Base-by-base conservation (phyloP, 2,113 vertebrate species). In the Oenanthe melanoleuca region DNA sequence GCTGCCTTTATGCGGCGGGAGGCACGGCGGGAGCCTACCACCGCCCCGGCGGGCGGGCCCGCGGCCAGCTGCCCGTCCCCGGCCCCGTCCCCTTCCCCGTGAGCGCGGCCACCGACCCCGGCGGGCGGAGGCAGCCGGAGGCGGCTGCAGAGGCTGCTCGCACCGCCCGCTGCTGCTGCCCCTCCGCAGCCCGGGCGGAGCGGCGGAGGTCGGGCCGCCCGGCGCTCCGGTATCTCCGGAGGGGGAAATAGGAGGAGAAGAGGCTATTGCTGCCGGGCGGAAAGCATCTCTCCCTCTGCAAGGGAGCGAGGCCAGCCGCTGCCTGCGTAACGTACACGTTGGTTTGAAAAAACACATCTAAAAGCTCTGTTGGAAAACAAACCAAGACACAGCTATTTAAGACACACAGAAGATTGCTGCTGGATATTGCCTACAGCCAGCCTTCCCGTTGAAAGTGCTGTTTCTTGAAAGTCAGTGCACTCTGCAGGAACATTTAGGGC, bases 141-240 rank as follows among this genome's bases (percentile, higher is more conserved):
- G n/a, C n/a, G n/a, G n/a, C n/a, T n/a, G n/a, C n/a, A n/a, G n/a
- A n/a, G n/a, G n/a, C n/a, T n/a, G n/a, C n/a, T n/a, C n/a, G n/a
- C n/a, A 65, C 72, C 38, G 66, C 61, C 45, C 8, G 60, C 70
- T 21, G 56, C n/a, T n/a, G 29, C 49, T 63, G 74, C 20, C 13
- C 11, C 25, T 12, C 63, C 20, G 42, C 5, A 66, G 38, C n/a
- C n/a, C n/a, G n/a, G n/a, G n/a, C n/a, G n/a, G n/a, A n/a, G n/a
- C 5, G 23, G 31, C 12, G 15, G 10, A 45, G 23, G 19, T n/a
- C 29, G 11, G 38, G 34, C 34, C 2, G 14, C 33, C 3, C 4
- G 34, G 42, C 12, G 15, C 22, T 11, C 25, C 3, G 4, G 0
- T 17, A 14, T 31, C 21, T 26, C 33, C 5, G 11, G 21, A 2